These are phyloP conservation scores for Leucophora obtusa DNA, from an alignment of 2,888 invertebrate genomes.

Conservation along the genomic window DNA sequence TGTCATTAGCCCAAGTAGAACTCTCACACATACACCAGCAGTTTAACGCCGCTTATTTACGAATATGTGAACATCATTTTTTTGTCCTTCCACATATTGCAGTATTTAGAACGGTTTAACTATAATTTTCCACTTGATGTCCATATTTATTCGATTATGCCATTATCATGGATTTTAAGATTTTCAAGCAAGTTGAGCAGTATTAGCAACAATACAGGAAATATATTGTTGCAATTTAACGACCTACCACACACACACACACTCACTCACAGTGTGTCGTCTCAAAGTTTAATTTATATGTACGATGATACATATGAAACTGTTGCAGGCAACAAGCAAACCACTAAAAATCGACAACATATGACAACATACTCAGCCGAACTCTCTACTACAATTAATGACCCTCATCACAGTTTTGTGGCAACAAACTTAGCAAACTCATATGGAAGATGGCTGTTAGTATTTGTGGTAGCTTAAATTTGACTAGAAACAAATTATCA, in stretches of 20 bases:
- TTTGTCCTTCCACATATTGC: too few species aligned
- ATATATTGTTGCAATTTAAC: constrained; percentile 33
- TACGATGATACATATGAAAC: constrained; percentile 15
- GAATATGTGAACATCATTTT: constrained; percentile 4
- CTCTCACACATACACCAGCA: not conserved
- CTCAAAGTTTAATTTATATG: not conserved
- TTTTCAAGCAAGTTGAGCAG: not conserved
- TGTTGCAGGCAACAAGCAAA: constrained; percentile 29
- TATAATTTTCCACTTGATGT: not conserved
- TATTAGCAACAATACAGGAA: not conserved
- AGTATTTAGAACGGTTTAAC: not conserved
- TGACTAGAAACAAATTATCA: constrained; percentile 8
- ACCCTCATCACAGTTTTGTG: constrained; percentile 46
- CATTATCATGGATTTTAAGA: constrained; percentile 1
- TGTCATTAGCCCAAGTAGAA: constrained; percentile 34
- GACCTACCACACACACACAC: constrained; percentile 46
- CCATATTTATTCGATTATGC: not conserved
- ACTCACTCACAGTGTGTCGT: not conserved
- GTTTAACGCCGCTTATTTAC: not conserved
- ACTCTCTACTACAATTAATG: constrained; percentile 48
- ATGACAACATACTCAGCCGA: constrained; percentile 34
- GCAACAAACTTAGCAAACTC: constrained; percentile 2
- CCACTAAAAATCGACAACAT: constrained; percentile 46
- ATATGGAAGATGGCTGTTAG: not conserved
- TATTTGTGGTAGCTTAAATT: constrained; percentile 21